Percentiles rank a stretch among this genome's conserved stretches.
Conservation (phyloP, 2,888 invertebrate genomes). For the Siphlonurus alternatus region DNA sequence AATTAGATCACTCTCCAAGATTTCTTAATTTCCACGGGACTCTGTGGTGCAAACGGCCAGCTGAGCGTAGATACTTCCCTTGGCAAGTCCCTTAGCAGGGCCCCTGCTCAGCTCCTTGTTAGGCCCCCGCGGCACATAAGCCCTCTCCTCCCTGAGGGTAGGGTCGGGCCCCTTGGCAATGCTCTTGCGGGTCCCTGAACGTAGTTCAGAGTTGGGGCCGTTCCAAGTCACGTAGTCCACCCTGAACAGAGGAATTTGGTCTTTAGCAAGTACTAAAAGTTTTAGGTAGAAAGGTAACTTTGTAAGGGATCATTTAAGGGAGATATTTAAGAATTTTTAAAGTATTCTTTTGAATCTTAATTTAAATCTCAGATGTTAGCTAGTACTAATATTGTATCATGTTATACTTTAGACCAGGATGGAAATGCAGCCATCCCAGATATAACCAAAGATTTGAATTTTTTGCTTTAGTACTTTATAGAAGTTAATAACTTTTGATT, state of each 20-base stretch:
- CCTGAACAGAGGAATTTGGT: conserved; percentile 27
- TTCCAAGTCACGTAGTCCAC: conserved; percentile 72
- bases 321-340: not conserved
- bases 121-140: conserved; percentile 42
- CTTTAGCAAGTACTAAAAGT: too few species aligned
- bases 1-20: too few species aligned
- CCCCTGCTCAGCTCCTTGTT: conserved; percentile 52
- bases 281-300: not conserved
- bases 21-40: not conserved
- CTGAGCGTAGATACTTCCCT: conserved; percentile 63
- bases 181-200: conserved; percentile 29
- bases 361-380: too few species aligned
- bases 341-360: not conserved
- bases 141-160: conserved; percentile 26
- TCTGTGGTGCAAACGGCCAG: conserved; percentile 23
- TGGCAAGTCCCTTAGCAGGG: conserved; percentile 49
- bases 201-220: conserved; percentile 51
- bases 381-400: conserved; percentile 9
- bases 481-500: too few species aligned
- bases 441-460: too few species aligned
- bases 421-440: too few species aligned
- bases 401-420: too few species aligned
- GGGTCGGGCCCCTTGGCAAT: conserved; percentile 38
- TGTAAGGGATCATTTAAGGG: too few species aligned
- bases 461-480: too few species aligned